phyloP scores from a whole-genome alignment of 53 echinoderm and acorn worm genomes.

The Echinarachnius parma region DNA sequence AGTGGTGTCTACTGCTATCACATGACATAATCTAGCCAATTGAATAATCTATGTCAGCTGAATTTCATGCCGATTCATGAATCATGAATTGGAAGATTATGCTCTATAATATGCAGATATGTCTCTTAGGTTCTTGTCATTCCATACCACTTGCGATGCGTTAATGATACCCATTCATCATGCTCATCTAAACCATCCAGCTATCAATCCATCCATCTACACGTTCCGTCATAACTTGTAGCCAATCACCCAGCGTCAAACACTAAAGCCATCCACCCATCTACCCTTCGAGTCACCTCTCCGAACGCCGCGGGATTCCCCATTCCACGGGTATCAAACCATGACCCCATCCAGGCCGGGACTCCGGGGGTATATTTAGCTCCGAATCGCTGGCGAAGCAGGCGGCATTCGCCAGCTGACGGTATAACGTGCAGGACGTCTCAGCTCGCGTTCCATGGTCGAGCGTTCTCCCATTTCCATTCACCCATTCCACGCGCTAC shows the following conservation, averaged over 20 bases:
- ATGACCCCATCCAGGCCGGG: slow-evolving; percentile 8
- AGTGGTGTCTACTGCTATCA: no score
- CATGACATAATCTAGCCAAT: no score
- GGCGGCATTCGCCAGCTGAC: slow-evolving; percentile 34
- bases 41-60: no score
- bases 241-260: neutral
- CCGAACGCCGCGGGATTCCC: neutral
- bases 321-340: slow-evolving; percentile 19
- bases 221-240: neutral
- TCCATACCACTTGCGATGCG: no score
- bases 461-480: neutral
- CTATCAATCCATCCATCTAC: neutral
- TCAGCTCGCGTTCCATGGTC: neutral
- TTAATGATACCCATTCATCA: no score
- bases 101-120: no score
- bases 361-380: slow-evolving; percentile 31
- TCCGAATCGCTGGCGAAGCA: neutral
- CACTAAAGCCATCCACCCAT: neutral
- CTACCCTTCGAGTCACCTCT: neutral
- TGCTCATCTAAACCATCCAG: no score
- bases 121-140: no score
- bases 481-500: slow-evolving; percentile 16
- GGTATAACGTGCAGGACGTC: slow-evolving; percentile 18
- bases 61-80: no score
- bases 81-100: no score